Conservation (phyloP, 2,113 vertebrate species). For the Hypanus sabinus region DNA sequence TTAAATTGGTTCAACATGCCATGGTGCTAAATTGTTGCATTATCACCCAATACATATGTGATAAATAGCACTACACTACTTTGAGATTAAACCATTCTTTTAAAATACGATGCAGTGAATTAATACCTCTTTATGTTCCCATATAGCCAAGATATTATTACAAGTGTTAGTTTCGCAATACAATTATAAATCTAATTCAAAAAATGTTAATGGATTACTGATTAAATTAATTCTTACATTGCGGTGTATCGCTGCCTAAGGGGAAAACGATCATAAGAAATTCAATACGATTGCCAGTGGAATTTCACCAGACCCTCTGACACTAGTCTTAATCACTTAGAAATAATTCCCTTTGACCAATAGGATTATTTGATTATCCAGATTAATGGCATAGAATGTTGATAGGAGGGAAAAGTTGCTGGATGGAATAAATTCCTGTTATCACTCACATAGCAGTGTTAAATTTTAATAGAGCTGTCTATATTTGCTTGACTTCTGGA, state of each 20-base stretch:
- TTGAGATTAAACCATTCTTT: neutral
- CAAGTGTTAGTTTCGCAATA: slow-evolving; percentile 8
- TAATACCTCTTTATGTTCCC: neutral
- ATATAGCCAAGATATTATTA: neutral
- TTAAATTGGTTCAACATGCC: no score
- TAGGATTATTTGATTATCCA: neutral
- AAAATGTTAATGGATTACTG: neutral
- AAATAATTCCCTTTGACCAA: neutral
- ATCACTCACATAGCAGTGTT: neutral
- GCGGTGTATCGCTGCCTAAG: neutral
- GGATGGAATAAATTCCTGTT: neutral
- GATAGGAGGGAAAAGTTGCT: neutral
- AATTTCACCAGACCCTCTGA: neutral
- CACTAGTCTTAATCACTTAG: neutral
- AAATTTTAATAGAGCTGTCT: neutral
- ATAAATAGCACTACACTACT: neutral
- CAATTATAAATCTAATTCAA: neutral
- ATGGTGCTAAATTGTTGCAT: neutral
- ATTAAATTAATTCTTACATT: neutral
- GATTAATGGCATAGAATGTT: neutral
- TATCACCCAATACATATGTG: neutral
- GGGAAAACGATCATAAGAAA: neutral
- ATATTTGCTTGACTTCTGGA: neutral
- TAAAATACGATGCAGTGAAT: neutral
- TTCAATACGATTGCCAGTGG: neutral